Conservation (phyloP, 2,888 invertebrate genomes). For the Philaethria dido region DNA sequence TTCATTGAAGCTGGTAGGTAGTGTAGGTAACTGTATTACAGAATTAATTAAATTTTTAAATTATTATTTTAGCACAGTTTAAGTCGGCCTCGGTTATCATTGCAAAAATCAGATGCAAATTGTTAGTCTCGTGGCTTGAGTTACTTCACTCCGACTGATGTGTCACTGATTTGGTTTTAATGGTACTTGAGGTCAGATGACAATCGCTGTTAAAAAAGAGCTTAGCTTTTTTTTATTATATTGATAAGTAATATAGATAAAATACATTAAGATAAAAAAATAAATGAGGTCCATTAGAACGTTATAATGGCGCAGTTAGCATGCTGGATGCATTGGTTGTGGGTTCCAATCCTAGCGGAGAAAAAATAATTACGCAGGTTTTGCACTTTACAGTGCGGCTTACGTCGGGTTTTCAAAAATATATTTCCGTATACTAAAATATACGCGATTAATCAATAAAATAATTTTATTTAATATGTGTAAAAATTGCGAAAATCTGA, state of each 20-base stretch:
- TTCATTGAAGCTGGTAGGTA: not conserved
- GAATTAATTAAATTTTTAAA: conserved; percentile 13
- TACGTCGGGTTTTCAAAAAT: too few relatives aligned
- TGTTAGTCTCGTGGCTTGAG: conserved; percentile 23
- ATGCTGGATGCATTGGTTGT: not conserved
- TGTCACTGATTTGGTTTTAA: conserved; percentile 35
- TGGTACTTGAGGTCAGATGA: conserved; percentile 34
- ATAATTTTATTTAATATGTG: too few relatives aligned
- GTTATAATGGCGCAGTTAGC: not conserved
- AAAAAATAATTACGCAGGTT: too few relatives aligned
- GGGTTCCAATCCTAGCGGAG: not conserved
- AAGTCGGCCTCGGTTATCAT: conserved; percentile 31
- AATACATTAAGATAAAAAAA: not conserved
- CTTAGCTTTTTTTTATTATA: conserved; percentile 11
- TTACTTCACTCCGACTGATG: conserved; percentile 22
- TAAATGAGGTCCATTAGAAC: not conserved
- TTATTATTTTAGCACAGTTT: conserved; percentile 23
- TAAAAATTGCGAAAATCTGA: too few relatives aligned
- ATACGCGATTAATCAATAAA: too few relatives aligned
- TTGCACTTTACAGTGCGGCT: too few relatives aligned
- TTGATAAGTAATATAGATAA: conserved; percentile 21
- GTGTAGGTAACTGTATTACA: not conserved
- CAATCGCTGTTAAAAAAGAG: conserved; percentile 23
- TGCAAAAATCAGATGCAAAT: conserved; percentile 39
- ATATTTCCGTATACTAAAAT: too few relatives aligned